A percentile compares a stretch with the other conserved stretches of the same genome.
Evolutionary conservation across 2,797 vertebrate genomes (phyloP).

Genomic region (Phrynocephalus guinanensis): DNA sequence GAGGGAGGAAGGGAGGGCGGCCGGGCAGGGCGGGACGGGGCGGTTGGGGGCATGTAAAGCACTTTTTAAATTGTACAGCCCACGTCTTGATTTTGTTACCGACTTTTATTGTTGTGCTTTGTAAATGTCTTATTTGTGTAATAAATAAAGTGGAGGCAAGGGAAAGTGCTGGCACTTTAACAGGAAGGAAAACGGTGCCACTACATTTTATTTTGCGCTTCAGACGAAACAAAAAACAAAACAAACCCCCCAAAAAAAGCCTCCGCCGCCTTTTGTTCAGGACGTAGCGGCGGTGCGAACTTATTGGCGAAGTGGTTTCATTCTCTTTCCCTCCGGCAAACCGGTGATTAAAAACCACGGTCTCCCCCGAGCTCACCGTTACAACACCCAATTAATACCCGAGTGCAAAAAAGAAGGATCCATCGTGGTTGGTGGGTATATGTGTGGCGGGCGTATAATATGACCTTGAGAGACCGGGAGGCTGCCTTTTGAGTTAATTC

Average conservation of each 20-base stretch:
- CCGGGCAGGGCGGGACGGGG: conserved; percentile 76
- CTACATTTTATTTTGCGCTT: conserved; percentile 76
- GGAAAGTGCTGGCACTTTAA: conserved; percentile 83
- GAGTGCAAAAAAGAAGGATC: conserved; percentile 68
- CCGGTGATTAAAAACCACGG: conserved; percentile 59
- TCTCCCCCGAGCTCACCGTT: conserved; percentile 61
- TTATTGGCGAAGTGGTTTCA: conserved; percentile 31
- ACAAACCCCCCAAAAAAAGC: conserved; percentile 25
- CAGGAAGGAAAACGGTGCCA: conserved; percentile 63
- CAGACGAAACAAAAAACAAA: conserved; percentile 40
- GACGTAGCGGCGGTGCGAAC: conserved; percentile 61
- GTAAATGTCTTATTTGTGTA: conserved; percentile 96
- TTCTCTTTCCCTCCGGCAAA: conserved; percentile 69
- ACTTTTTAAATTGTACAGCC: conserved; percentile 90
- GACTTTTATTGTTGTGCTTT: conserved; percentile 93
- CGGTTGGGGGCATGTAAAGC: conserved; percentile 91
- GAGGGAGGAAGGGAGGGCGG: conserved; percentile 71
- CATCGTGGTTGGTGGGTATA: conserved; percentile 69
- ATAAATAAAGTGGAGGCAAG: conserved; percentile 92
- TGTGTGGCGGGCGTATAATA: conserved; percentile 34
- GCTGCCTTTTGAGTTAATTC: conserved; percentile 67
- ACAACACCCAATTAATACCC: conserved; percentile 66
- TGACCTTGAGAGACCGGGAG: conserved; percentile 67
- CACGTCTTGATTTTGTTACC: conserved; percentile 93
- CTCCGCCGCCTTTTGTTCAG: conserved; percentile 67